These are phyloP conservation scores for Proteles cristata DNA, from an alignment of 2,113 vertebrate species.

Conservation along the genomic window DNA sequence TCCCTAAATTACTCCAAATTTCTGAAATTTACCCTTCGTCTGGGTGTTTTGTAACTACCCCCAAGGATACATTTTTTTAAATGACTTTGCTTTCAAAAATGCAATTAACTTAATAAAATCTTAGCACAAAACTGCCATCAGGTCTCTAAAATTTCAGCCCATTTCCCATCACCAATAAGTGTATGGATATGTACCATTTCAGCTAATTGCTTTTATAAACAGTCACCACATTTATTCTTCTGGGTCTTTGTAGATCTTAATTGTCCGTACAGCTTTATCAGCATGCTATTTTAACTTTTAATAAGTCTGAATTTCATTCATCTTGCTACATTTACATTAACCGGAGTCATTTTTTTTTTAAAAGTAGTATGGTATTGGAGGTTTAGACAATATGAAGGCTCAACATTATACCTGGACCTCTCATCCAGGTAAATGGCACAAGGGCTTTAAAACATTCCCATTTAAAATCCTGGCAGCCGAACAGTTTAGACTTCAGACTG, in stretches of 20 bases:
- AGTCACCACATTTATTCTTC: constrained; percentile 67
- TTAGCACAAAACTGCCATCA: constrained; percentile 63
- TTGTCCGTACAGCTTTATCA: constrained; percentile 58
- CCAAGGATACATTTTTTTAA: constrained; percentile 76
- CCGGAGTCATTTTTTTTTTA: constrained; percentile 7
- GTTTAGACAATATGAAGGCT: constrained; percentile 31
- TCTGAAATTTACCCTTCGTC: constrained; percentile 74
- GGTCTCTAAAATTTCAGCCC: constrained; percentile 68
- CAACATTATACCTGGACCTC: background rate
- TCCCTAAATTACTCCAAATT: constrained; percentile 78
- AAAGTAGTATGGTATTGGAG: background rate
- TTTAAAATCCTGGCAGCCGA: background rate
- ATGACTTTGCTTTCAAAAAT: constrained; percentile 77
- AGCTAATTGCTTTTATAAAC: constrained; percentile 67
- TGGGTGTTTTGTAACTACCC: constrained; percentile 73
- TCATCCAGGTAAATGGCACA: constrained; percentile 33
- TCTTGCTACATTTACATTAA: constrained; percentile 46
- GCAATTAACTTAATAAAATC: constrained; percentile 80
- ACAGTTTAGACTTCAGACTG: constrained; percentile 39
- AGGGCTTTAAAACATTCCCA: constrained; percentile 29
- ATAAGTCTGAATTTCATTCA: constrained; percentile 52
- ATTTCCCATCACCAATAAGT: constrained; percentile 43
- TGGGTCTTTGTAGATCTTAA: constrained; percentile 46
- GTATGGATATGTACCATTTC: constrained; percentile 50
- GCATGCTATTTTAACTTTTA: constrained; percentile 65